Percentiles rank a stretch among this genome's conserved stretches.
Evolutionary conservation across 2,888 invertebrate genomes (phyloP).

Genomic region (Subacronicta megacephala): DNA sequence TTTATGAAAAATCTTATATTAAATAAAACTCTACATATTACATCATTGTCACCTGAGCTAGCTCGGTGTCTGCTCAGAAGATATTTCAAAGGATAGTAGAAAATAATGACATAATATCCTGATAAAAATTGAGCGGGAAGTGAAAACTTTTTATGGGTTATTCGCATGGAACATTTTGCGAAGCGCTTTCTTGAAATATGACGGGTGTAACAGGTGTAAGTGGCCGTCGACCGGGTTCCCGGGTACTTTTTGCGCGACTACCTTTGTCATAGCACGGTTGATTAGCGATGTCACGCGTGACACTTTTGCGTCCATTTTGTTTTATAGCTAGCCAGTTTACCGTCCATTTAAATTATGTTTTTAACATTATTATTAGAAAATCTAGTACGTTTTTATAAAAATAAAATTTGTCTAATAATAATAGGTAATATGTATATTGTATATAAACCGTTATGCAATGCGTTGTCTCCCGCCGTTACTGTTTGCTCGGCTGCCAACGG

Average conservation of each 20-base stretch:
- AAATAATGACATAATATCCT: slow-evolving; percentile 42
- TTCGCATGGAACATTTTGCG: slow-evolving; percentile 52
- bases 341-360: not conserved
- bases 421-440: no score
- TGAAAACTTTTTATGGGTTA: slow-evolving; percentile 52
- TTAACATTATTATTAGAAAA: no score
- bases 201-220: slow-evolving; percentile 68
- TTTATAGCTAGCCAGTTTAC: slow-evolving; percentile 11
- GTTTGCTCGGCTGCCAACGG: no score
- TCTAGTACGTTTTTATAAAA: no score
- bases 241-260: slow-evolving; percentile 59
- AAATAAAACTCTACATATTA: slow-evolving; percentile 42
- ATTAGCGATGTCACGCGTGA: slow-evolving; percentile 42
- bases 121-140: slow-evolving; percentile 48
- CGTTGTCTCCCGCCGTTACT: no score
- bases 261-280: slow-evolving; percentile 55
- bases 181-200: slow-evolving; percentile 59
- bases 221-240: slow-evolving; percentile 53
- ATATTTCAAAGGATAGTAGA: slow-evolving; percentile 42
- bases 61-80: slow-evolving; percentile 16
- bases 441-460: no score
- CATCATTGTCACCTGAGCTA: slow-evolving; percentile 41
- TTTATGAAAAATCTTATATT: not conserved
- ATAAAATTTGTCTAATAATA: no score
- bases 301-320: slow-evolving; percentile 35